Conservation (phyloP, 1,140 invertebrate genomes). For the Cecropterus lyciades region DNA sequence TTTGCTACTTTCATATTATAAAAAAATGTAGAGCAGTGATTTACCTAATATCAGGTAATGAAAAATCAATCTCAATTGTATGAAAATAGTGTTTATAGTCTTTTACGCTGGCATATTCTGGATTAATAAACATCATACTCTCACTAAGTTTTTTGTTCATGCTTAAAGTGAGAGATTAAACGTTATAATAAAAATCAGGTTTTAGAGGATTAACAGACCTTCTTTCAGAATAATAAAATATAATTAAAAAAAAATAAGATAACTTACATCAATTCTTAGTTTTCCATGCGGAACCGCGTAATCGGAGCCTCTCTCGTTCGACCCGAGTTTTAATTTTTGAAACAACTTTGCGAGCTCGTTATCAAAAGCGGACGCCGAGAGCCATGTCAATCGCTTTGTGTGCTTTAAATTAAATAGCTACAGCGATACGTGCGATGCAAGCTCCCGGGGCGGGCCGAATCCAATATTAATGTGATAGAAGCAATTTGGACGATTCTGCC, state of each 20-base stretch:
- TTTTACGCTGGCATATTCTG: too few relatives aligned
- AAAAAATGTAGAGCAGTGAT: too few relatives aligned
- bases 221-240: too few relatives aligned
- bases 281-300: neutral
- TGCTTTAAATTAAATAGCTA: slow-evolving; percentile 76
- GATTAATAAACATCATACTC: too few relatives aligned
- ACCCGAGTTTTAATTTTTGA: slow-evolving; percentile 61
- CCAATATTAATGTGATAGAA: slow-evolving; percentile 74
- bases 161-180: too few relatives aligned
- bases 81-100: too few relatives aligned
- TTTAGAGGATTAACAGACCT: too few relatives aligned
- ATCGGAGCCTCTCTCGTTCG: neutral
- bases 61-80: too few relatives aligned
- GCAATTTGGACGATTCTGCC: slow-evolving; percentile 70
- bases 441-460: slow-evolving; percentile 53
- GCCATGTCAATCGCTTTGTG: slow-evolving; percentile 74
- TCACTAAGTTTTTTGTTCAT: too few relatives aligned
- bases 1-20: too few relatives aligned
- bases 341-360: slow-evolving; percentile 63
- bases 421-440: slow-evolving; percentile 52
- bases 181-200: too few relatives aligned
- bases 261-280: neutral
- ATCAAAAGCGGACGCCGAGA: slow-evolving; percentile 65
- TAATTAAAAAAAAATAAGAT: neutral
- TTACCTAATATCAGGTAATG: too few relatives aligned